Percentiles rank a stretch among this genome's conserved stretches.
These are phyloP conservation scores for Holotrichia oblita DNA, from an alignment of 1,140 invertebrate genomes.

Conservation along the genomic window DNA sequence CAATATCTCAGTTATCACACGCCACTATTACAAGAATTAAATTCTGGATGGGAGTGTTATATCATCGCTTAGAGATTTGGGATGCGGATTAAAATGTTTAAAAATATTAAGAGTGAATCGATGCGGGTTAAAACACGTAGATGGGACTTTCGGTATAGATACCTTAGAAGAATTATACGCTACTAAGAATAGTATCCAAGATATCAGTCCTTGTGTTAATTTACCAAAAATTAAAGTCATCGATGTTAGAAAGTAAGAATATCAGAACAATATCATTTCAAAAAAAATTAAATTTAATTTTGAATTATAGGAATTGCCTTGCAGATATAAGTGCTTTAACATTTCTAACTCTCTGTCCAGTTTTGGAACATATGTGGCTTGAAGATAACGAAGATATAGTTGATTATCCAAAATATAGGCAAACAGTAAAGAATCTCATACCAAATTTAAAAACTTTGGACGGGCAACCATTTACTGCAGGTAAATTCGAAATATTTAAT, in stretches of 20 bases:
- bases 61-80: constrained; percentile 71
- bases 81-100: constrained; percentile 69
- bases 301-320: constrained; percentile 59
- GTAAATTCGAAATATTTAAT: not conserved
- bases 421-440: constrained; percentile 58
- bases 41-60: constrained; percentile 73
- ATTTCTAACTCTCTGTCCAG: constrained; percentile 61
- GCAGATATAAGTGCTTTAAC: constrained; percentile 59
- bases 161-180: constrained; percentile 70
- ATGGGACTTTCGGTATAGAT: constrained; percentile 70
- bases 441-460: constrained; percentile 61
- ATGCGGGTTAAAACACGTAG: constrained; percentile 70
- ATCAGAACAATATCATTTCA: constrained; percentile 3
- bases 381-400: constrained; percentile 60
- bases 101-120: constrained; percentile 70
- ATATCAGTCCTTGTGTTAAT: constrained; percentile 67
- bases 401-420: constrained; percentile 56
- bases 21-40: constrained; percentile 67
- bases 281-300: constrained; percentile 18
- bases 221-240: constrained; percentile 65
- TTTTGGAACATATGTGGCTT: constrained; percentile 60
- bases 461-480: constrained; percentile 47
- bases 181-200: constrained; percentile 68
- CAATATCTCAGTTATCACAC: constrained; percentile 68
- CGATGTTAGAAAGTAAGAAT: constrained; percentile 63